A percentile compares a stretch with the other conserved stretches of the same genome.
These are phyloP conservation scores for Melinopterus prodromus DNA, from an alignment of 2,888 invertebrate genomes.

Conservation along the genomic window DNA sequence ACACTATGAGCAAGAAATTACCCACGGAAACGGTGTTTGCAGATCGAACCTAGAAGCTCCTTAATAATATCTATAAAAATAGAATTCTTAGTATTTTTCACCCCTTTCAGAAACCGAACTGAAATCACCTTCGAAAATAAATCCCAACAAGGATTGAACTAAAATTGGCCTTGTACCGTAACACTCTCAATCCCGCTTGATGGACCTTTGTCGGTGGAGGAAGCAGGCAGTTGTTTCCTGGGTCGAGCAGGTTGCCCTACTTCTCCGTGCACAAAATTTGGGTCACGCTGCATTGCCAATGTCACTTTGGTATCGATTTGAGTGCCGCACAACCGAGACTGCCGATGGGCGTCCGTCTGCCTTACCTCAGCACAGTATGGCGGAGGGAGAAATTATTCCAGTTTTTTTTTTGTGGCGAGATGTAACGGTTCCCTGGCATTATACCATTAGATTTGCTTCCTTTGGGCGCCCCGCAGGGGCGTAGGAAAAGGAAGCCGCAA, in stretches of 20 bases:
- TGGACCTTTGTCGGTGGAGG: too few species aligned
- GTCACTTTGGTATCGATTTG: constrained; percentile 38
- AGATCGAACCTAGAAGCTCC: too few species aligned
- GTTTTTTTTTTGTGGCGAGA: neutral
- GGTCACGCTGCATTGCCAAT: constrained; percentile 40
- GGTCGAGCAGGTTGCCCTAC: constrained; percentile 23
- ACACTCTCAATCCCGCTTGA: too few species aligned
- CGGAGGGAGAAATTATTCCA: neutral
- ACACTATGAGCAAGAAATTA: too few species aligned
- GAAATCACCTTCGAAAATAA: too few species aligned
- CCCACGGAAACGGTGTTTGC: too few species aligned
- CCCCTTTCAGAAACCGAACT: too few species aligned
- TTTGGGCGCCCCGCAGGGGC: neutral
- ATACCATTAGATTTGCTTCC: constrained; percentile 8
- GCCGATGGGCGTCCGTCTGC: constrained; percentile 14
- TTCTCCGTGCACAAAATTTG: constrained; percentile 33
- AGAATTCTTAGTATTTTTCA: too few species aligned
- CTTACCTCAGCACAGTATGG: neutral
- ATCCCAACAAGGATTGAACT: too few species aligned
- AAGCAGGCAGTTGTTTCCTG: neutral
- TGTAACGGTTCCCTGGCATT: neutral
- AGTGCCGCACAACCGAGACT: constrained; percentile 12
- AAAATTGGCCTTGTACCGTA: too few species aligned
- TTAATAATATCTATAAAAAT: too few species aligned
- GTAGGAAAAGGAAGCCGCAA: neutral